Evolutionary conservation across 2,888 invertebrate species (phyloP), one percentile per base, ranked within the genome.

Genomic region (Drosophila merina): DNA sequence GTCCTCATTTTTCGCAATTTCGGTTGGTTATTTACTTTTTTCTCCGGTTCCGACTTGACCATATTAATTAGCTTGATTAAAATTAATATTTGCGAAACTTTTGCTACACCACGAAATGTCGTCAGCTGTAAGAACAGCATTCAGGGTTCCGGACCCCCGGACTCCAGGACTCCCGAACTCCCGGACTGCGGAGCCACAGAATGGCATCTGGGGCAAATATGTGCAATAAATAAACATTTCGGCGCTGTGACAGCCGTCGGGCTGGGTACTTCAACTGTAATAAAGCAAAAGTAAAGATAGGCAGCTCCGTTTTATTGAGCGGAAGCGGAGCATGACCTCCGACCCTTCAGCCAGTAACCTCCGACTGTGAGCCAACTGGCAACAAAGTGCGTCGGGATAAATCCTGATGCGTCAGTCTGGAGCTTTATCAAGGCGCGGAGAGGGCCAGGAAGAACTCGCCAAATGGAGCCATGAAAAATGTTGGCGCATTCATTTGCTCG

Each of bases 1-100:
- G 50, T 33, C 6, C 14, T 59, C 66, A 66, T 66, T 66, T 60
- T 66, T 66, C 49, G 60, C 54, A 48, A 69, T 66, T 66, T 45
- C 48, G 28, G 14, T 47, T 38, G 49, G 26, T 25, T 7, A 2
- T 44, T 8, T 25, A 10, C 31, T 59, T 70, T 71, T 45, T 28
- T 42, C 68, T 51, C 62, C 8, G 25, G 14, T 56, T 54, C 74
- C 76, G 72, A 76, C 76, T 84, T 74, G 81, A 81, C 84, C 86
- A 79, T 76, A 84, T 84, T 85, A 85, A 85, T 85, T 85, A 85
- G 76, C 86, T 85, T 85, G 84, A 85, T 86, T 84, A 85, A 85
- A 86, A 81, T 79, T 81, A 84, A 85, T 85, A 81, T 84, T 86
- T 84, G 72, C 57, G 57, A 73, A 76, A 68, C 59, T 72, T 68